Evolutionary conservation across 30 jellyfish, hydroid and myxozoan species (phyloP).

Genomic region (Cassiopea xamachana): DNA sequence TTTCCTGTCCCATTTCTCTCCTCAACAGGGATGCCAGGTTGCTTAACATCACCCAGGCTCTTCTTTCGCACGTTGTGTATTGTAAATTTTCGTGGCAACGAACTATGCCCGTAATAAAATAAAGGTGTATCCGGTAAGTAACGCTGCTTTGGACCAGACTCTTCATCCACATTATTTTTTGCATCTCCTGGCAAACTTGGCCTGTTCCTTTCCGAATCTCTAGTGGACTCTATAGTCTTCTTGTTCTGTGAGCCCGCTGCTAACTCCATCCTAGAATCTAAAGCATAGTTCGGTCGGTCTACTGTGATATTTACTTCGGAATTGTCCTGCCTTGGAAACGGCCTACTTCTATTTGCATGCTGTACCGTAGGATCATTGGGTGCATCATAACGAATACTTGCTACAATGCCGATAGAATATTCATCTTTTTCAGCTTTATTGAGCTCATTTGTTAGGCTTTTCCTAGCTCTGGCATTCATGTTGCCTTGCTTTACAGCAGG

Average conservation of each 20-base stretch:
- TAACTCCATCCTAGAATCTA: background rate
- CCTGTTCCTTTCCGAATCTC: background rate
- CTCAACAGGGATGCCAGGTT: background rate
- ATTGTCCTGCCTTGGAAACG: background rate
- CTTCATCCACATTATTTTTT: conserved; percentile 2
- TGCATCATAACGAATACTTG: background rate
- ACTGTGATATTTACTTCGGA: background rate
- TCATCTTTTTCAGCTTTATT: background rate
- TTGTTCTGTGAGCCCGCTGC: background rate
- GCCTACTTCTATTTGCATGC: background rate
- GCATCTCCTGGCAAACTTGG: background rate
- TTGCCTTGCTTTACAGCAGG: background rate
- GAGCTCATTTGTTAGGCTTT: background rate
- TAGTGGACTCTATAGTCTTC: background rate
- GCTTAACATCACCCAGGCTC: conserved; percentile 15
- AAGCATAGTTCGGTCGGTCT: background rate
- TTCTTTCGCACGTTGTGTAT: conserved; percentile 22
- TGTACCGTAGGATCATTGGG: background rate
- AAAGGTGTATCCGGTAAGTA: conserved; percentile 46
- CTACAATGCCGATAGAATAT: background rate
- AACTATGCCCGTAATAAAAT: conserved; percentile 68
- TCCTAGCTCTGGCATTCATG: background rate
- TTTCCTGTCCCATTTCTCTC: background rate
- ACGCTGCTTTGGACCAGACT: conserved; percentile 40
- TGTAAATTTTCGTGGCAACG: conserved; percentile 69